Conservation (phyloP, 2,113 vertebrate species). For the Alosa alosa region DNA sequence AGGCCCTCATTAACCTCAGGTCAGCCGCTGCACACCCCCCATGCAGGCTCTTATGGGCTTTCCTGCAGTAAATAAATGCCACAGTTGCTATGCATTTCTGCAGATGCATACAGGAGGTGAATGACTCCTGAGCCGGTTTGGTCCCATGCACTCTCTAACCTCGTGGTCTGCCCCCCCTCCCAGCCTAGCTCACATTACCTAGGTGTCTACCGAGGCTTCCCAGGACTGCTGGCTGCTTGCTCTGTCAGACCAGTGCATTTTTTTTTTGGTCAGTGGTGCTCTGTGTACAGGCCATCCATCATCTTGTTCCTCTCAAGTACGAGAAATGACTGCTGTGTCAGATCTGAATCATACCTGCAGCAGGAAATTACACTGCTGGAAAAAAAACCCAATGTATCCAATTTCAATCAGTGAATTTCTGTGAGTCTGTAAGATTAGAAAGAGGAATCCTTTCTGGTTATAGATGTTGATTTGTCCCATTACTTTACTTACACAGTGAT, state of each 20-base stretch:
- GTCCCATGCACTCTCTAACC: background rate
- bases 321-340: background rate
- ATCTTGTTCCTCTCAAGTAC: background rate
- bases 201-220: background rate
- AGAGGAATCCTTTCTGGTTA: background rate
- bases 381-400: background rate
- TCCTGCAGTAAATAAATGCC: conserved; percentile 38
- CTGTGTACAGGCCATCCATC: background rate
- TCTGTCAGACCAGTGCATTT: background rate
- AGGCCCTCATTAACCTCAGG: conserved; percentile 54
- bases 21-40: conserved; percentile 45
- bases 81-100: background rate
- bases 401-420: background rate
- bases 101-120: conserved; percentile 8
- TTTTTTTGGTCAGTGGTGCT: background rate
- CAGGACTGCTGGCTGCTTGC: background rate
- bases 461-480: background rate
- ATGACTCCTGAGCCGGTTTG: conserved; percentile 20
- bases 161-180: conserved; percentile 26
- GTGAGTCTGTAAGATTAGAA: background rate
- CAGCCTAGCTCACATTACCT: conserved; percentile 12
- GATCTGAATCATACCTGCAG: background rate
- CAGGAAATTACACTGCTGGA: background rate
- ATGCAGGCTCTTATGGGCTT: conserved; percentile 8
- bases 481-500: background rate